A percentile compares a stretch with the other conserved stretches of the same genome.
Conservation (phyloP, 2,113 vertebrate genomes). For the Oenanthe melanoleuca region DNA sequence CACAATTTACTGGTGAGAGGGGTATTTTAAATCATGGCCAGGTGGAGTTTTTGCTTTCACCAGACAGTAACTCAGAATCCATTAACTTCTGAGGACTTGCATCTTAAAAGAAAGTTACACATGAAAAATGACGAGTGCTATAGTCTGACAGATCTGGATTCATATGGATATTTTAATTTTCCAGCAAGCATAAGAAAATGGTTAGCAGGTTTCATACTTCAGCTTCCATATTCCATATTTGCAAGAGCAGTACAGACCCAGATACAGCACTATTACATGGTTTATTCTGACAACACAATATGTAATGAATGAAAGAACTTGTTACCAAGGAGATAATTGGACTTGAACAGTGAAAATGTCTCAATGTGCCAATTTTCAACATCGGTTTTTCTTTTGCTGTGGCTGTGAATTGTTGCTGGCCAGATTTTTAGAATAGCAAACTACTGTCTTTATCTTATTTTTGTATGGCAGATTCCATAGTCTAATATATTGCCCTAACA, state of each 20-base stretch:
- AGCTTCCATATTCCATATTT: neutral
- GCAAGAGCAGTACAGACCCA: neutral
- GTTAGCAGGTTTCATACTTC: slow-evolving; percentile 4
- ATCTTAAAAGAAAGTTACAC: neutral
- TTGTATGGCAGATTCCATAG: neutral
- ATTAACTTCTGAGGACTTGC: neutral
- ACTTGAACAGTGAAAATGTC: slow-evolving; percentile 51
- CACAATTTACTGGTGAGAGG: neutral
- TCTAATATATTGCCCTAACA: neutral
- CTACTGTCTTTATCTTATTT: slow-evolving; percentile 11
- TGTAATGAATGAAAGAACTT: slow-evolving; percentile 52
- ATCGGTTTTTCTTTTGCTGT: slow-evolving; percentile 33
- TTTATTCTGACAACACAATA: slow-evolving; percentile 59
- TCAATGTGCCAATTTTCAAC: slow-evolving; percentile 53
- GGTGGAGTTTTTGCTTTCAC: neutral
- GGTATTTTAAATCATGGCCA: neutral
- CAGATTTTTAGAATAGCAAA: neutral
- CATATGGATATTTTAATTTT: neutral
- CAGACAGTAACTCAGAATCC: neutral
- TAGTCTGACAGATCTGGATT: neutral
- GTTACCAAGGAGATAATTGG: slow-evolving; percentile 69
- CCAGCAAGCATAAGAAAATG: slow-evolving; percentile 5
- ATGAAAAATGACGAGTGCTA: neutral
- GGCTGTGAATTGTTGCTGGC: neutral
- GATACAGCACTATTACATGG: slow-evolving; percentile 28